A percentile compares a stretch with the other conserved stretches of the same genome.
phyloP scores from a whole-genome alignment of 2,113 vertebrate genomes.

The Carlito syrichta region DNA sequence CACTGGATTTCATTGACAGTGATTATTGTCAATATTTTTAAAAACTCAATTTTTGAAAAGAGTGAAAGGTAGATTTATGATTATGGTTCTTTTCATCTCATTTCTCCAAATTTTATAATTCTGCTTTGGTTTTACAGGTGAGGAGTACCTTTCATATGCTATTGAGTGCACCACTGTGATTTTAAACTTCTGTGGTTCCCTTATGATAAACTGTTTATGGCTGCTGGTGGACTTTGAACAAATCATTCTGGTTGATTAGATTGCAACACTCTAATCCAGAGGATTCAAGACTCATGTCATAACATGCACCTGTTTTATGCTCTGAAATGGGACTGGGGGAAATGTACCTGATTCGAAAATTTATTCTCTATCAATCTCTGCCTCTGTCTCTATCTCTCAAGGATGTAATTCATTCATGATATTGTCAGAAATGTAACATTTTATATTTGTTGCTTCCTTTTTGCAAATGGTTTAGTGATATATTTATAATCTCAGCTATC shows the following conservation, averaged over 20 bases:
- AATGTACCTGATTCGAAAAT: neutral
- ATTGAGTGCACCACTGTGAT: neutral
- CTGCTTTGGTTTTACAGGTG: neutral
- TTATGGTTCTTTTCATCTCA: neutral
- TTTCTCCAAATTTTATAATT: neutral
- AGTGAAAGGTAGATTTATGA: neutral
- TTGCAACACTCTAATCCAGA: neutral
- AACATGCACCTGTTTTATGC: neutral
- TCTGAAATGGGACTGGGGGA: neutral
- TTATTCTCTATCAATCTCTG: conserved; percentile 3
- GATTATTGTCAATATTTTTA: conserved; percentile 4
- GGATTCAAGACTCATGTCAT: neutral
- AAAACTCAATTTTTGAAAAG: neutral
- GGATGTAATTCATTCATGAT: neutral
- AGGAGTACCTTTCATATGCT: neutral
- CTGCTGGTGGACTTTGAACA: neutral
- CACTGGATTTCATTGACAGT: no score
- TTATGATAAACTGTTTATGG: neutral
- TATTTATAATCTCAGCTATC: conserved; percentile 38
- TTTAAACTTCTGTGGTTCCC: conserved; percentile 2
- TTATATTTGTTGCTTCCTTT: conserved; percentile 42
- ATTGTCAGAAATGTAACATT: conserved; percentile 10
- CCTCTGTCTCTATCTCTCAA: neutral
- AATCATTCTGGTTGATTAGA: neutral
- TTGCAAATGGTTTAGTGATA: conserved; percentile 39